A percentile compares a stretch with the other conserved stretches of the same genome.
Conservation (phyloP, 1,140 invertebrate genomes). For the Brevipalpus yothersi region DNA sequence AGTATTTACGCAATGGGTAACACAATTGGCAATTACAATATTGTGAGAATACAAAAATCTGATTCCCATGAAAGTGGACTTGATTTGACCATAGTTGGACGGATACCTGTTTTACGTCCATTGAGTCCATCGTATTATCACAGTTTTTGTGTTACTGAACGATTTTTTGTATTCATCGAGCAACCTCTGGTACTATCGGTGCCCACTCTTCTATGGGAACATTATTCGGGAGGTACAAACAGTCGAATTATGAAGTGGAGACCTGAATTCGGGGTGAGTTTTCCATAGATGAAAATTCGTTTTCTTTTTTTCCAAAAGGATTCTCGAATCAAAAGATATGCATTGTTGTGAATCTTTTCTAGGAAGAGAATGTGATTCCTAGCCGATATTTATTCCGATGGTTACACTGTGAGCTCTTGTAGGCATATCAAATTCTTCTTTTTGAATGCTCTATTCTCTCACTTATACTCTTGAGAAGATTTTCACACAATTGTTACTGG, state of each 20-base stretch:
- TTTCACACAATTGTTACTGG: too few relatives aligned
- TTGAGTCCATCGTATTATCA: conserved; percentile 64
- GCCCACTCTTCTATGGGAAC: conserved; percentile 29
- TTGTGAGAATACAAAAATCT: conserved; percentile 2
- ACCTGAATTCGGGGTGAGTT: conserved; percentile 2
- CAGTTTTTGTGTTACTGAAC: conserved; percentile 56
- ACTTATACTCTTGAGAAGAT: too few relatives aligned
- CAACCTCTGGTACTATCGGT: conserved; percentile 44
- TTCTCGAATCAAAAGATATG: too few relatives aligned
- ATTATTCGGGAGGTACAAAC: conserved; percentile 8
- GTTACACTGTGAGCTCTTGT: too few relatives aligned
- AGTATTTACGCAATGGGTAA: conserved; percentile 44
- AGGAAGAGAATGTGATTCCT: too few relatives aligned
- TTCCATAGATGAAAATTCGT: too few relatives aligned
- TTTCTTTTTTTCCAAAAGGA: too few relatives aligned
- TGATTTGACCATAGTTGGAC: conserved; percentile 29
- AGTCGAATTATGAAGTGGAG: conserved; percentile 9
- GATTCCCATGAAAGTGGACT: neutral
- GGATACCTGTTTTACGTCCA: conserved; percentile 39
- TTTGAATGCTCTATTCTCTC: too few relatives aligned
- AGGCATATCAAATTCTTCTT: too few relatives aligned
- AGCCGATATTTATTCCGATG: too few relatives aligned
- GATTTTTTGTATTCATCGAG: conserved; percentile 57
- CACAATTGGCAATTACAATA: neutral
- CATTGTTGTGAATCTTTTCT: too few relatives aligned